Percentiles rank a stretch among this genome's conserved stretches.
These are phyloP conservation scores for Bos javanicus DNA, from an alignment of 2,113 vertebrate genomes.

Conservation along the genomic window DNA sequence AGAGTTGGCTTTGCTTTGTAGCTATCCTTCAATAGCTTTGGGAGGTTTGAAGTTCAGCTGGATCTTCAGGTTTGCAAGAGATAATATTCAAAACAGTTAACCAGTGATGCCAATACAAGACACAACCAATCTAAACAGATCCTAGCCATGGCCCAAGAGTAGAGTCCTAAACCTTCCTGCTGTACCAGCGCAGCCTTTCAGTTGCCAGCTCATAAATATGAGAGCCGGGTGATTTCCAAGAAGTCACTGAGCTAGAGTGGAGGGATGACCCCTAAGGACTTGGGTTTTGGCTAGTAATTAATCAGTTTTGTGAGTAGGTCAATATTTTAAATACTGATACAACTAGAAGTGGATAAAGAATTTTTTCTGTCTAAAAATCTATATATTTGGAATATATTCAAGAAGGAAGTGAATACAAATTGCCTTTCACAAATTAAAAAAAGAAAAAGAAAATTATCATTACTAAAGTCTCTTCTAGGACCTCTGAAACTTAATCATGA, in stretches of 20 bases:
- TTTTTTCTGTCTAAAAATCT: neutral
- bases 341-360: neutral
- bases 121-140: neutral
- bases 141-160: neutral
- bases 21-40: neutral
- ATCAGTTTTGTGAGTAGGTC: neutral
- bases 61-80: neutral
- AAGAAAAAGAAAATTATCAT: neutral
- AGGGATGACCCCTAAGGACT: fast-evolving
- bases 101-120: neutral
- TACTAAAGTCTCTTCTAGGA: neutral
- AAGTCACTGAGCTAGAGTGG: neutral
- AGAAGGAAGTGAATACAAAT: neutral
- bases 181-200: neutral
- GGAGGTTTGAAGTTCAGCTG: neutral
- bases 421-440: neutral
- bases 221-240: neutral
- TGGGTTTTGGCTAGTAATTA: neutral
- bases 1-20: neutral
- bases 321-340: neutral
- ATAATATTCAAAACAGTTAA: neutral
- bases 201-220: neutral
- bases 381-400: neutral
- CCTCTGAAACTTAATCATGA: neutral
- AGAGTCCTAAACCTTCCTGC: neutral